Evolutionary conservation across 2,113 vertebrate genomes (phyloP).

Genomic region (Oceanites oceanicus): DNA sequence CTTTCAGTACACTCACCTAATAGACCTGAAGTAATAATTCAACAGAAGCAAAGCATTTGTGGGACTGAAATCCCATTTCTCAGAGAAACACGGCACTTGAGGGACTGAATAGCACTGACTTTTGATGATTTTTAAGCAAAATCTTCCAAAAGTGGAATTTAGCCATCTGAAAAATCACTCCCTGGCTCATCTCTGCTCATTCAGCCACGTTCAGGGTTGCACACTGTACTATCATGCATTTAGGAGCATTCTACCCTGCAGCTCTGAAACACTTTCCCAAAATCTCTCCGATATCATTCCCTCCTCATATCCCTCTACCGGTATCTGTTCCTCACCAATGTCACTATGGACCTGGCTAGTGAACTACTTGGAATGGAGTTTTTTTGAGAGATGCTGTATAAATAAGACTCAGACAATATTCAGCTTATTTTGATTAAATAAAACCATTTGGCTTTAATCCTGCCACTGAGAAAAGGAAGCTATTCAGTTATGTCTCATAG

Average conservation of each 20-base stretch:
- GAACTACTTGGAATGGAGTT: neutral
- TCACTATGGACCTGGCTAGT: neutral
- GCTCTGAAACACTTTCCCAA: neutral
- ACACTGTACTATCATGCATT: no score
- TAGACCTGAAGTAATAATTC: neutral
- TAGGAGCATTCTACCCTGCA: neutral
- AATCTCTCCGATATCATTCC: neutral
- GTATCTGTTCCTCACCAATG: neutral
- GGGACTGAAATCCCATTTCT: neutral
- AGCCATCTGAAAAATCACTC: neutral
- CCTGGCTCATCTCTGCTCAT: neutral
- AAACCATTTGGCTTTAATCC: neutral
- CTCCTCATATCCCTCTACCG: neutral
- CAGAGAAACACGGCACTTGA: neutral
- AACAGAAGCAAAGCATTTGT: neutral
- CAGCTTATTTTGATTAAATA: neutral
- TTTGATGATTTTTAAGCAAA: neutral
- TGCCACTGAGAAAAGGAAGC: neutral
- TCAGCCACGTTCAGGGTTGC: neutral
- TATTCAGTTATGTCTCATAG: neutral
- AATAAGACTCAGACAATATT: neutral
- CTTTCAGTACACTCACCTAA: neutral
- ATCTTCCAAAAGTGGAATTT: neutral
- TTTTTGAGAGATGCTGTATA: neutral
- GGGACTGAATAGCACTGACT: neutral